Evolutionary conservation across 53 echinoderm and acorn worm genomes (phyloP).

Genomic region (Zoroaster sp.): DNA sequence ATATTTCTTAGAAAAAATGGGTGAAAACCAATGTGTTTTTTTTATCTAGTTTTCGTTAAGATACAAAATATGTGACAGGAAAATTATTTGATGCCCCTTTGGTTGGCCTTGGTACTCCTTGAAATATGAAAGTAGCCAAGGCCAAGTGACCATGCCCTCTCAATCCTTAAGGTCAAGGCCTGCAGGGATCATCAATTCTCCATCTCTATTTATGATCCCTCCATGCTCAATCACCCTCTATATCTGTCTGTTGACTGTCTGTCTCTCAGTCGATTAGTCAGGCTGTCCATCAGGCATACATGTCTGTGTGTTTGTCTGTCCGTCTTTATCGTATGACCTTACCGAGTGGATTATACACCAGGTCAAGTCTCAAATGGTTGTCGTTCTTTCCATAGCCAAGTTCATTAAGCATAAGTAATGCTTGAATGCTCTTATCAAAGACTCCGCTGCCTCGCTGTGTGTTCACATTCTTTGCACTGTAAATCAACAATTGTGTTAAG

Average conservation of each 20-base stretch:
- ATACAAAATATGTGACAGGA: too few species aligned
- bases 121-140: too few species aligned
- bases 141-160: too few species aligned
- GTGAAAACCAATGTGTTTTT: too few species aligned
- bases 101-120: too few species aligned
- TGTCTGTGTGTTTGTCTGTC: background rate
- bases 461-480: conserved; percentile 91
- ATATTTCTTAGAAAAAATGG: too few species aligned
- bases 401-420: conserved; percentile 70
- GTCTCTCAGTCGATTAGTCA: background rate
- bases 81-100: too few species aligned
- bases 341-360: conserved; percentile 91
- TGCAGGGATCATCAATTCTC: too few species aligned
- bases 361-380: conserved; percentile 56
- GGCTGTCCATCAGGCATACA: background rate
- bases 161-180: too few species aligned
- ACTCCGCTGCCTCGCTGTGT: conserved; percentile 81
- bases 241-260: background rate
- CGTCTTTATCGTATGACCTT: background rate
- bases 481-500: background rate
- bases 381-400: conserved; percentile 76
- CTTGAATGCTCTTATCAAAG: conserved; percentile 83
- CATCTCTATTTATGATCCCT: too few species aligned
- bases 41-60: too few species aligned
- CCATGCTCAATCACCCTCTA: background rate